Base-by-base conservation (phyloP, 1,140 invertebrate species). In the Campoletis sonorensis region DNA sequence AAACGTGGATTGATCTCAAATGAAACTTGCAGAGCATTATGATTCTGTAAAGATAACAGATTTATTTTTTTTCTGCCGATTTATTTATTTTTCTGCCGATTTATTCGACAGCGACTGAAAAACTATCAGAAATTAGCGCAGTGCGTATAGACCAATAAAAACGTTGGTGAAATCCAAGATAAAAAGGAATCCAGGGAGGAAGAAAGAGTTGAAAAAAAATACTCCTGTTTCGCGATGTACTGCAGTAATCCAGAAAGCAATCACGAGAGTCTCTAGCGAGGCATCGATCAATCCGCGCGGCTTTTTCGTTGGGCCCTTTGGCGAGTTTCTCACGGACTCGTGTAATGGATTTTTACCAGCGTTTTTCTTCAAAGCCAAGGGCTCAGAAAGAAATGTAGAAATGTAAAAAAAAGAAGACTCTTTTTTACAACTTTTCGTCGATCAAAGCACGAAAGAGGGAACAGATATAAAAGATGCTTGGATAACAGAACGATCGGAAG, bases 221-320 rank as follows among this genome's bases (percentile, higher is more conserved):
- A 45, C 8, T 5, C 40, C 40, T 45, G 40, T 45, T 45, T 45
- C 40, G 40, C 40, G 8, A 45, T 71, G 1, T 40, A 16, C 68
- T 71, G 80, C 75, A 82, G 81, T 83, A 86, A 88, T 86, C 84
- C 87, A 82, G 82, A 54, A 83, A 86, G 79, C 68, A 40, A 71
- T 71, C 68, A 45, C 40, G 40, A 45, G 68, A 37, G 33, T 23
- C 15, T 71, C 83, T 88, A 84, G 82, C 82, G 79, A 87, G 85
- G 81, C 81, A 85, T 82, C 83, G 81, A 79, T 83, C 49, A 82
- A 75, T 81, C 80, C 40, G 40, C 1, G 40, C 1, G n/a, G n/a
- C n/a, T n/a, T n/a, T 45, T 11, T 45, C 40, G 67, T 81, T 79
- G 81, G 79, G 64, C 33, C 68, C 21, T 71, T 71, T 33, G 68